Conservation (phyloP, 2,113 vertebrate genomes). For the Carollia perspicillata region DNA sequence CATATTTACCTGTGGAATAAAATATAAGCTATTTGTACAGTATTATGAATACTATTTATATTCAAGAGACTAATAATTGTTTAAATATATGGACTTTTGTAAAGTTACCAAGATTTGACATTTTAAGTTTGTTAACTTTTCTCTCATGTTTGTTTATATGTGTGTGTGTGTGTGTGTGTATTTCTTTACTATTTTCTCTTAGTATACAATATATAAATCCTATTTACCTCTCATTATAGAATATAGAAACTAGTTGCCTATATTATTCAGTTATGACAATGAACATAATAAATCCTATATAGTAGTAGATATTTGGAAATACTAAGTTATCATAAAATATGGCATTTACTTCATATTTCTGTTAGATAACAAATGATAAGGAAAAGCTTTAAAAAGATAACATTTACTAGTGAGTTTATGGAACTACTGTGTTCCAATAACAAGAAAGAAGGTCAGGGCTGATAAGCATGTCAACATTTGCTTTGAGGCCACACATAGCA, state of each 20-base stretch:
- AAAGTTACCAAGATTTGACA: background rate
- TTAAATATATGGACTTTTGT: background rate
- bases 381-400: background rate
- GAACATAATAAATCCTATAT: background rate
- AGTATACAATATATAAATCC: background rate
- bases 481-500: background rate
- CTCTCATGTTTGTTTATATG: background rate
- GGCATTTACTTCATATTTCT: background rate
- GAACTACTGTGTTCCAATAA: background rate
- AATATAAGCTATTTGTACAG: background rate
- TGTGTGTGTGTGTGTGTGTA: too few relatives aligned
- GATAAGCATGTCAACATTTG: background rate
- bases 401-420: background rate
- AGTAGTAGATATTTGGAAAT: background rate
- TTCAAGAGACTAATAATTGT: background rate
- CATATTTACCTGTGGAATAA: background rate
- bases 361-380: background rate
- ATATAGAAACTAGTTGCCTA: background rate
- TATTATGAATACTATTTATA: background rate
- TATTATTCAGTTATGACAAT: background rate
- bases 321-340: background rate
- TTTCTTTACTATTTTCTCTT: background rate
- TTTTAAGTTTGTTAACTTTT: background rate
- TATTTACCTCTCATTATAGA: background rate
- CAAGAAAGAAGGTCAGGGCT: background rate